Conservation (phyloP, 2,888 invertebrate genomes). For the Actias luna region DNA sequence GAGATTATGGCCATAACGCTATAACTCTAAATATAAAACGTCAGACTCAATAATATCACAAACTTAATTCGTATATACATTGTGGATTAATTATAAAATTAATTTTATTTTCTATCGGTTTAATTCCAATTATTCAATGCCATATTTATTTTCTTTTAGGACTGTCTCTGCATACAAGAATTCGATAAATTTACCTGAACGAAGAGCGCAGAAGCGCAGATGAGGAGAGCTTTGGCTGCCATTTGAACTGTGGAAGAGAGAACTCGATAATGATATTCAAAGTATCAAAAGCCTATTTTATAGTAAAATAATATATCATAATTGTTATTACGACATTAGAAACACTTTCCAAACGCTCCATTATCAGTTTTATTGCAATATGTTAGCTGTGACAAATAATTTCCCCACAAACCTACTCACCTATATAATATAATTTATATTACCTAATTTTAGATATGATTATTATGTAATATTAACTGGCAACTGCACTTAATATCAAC, state of each 20-base stretch:
- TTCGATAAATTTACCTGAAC: constrained; percentile 27
- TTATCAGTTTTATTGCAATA: background rate
- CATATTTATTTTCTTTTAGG: too few species aligned
- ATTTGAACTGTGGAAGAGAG: constrained; percentile 22
- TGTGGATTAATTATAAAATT: too few species aligned
- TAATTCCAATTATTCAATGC: too few species aligned
- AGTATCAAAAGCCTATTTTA: constrained; percentile 3
- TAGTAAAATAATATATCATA: background rate
- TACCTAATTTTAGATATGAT: background rate
- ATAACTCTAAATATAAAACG: too few species aligned
- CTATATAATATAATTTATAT: background rate
- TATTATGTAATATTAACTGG: background rate
- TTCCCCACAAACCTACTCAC: background rate
- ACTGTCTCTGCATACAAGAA: too few species aligned
- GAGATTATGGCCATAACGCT: too few species aligned
- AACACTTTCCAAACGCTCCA: background rate
- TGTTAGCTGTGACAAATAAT: background rate
- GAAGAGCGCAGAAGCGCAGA: constrained; percentile 33
- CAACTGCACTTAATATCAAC: background rate
- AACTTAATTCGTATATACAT: too few species aligned
- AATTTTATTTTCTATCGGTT: too few species aligned
- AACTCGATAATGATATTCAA: constrained; percentile 3
- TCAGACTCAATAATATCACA: too few species aligned
- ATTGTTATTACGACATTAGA: background rate
- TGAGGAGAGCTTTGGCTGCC: constrained; percentile 28